Conservation (phyloP, 2,113 vertebrate genomes). For the Pan paniscus region DNA sequence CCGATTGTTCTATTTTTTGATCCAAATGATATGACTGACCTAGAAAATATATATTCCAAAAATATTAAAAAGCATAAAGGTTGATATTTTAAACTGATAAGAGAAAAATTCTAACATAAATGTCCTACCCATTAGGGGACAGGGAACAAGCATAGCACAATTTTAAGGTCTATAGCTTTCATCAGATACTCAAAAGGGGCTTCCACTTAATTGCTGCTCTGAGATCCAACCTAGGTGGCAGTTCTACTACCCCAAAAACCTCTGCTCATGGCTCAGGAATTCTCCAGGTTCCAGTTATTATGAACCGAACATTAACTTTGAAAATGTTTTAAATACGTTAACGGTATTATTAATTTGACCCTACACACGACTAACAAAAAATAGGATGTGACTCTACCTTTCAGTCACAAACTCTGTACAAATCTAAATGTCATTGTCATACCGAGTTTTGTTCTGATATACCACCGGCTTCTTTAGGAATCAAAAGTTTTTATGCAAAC, state of each 20-base stretch:
- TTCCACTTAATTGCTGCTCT: background rate
- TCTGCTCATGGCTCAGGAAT: background rate
- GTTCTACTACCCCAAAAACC: background rate
- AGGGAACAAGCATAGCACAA: background rate
- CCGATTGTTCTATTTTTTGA: slow-evolving; percentile 90
- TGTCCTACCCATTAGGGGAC: no score
- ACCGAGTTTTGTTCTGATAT: background rate
- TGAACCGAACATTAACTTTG: background rate
- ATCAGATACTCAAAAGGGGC: background rate
- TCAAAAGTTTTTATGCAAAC: background rate
- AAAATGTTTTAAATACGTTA: background rate
- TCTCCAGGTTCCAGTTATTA: background rate
- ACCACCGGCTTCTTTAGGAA: background rate
- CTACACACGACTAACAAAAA: slow-evolving; percentile 13
- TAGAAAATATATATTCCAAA: slow-evolving; percentile 70
- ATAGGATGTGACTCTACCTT: background rate
- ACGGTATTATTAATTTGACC: background rate
- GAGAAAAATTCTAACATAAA: background rate
- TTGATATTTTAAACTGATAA: background rate
- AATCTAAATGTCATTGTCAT: background rate
- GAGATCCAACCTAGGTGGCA: background rate
- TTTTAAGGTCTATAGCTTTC: background rate
- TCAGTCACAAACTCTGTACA: background rate
- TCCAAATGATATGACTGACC: slow-evolving; percentile 90
- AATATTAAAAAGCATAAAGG: background rate